Evolutionary conservation across 2,888 invertebrate genomes (phyloP).

Genomic region (Pemphredon lugubris): DNA sequence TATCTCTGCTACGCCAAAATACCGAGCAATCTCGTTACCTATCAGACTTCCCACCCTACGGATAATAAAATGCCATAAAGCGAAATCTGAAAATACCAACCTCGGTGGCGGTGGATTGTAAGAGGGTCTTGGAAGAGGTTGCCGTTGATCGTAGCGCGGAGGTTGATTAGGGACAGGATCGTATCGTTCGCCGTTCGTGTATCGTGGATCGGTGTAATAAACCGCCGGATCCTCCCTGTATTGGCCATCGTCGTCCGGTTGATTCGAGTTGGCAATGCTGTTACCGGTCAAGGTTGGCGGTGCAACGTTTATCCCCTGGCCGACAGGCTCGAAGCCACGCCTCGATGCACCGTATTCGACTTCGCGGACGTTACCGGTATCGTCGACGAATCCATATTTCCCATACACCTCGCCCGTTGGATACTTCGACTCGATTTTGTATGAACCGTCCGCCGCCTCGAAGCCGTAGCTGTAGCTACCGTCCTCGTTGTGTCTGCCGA

Average conservation of each 20-base stretch:
- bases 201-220: conserved; percentile 88
- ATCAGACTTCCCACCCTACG: too few species aligned
- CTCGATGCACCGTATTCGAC: conserved; percentile 93
- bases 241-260: conserved; percentile 91
- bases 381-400: conserved; percentile 95
- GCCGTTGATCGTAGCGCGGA: conserved; percentile 69
- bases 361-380: conserved; percentile 88
- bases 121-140: conserved; percentile 62
- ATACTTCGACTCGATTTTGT: conserved; percentile 94
- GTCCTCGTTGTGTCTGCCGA: conserved; percentile 91
- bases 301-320: conserved; percentile 89
- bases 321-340: conserved; percentile 91
- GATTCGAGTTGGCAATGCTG: conserved; percentile 81
- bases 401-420: conserved; percentile 92
- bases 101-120: conserved; percentile 51
- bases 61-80: too few species aligned
- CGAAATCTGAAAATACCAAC: too few species aligned
- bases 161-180: conserved; percentile 74
- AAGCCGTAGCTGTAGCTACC: conserved; percentile 95
- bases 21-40: too few species aligned
- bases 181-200: conserved; percentile 81
- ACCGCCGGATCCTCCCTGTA: conserved; percentile 92
- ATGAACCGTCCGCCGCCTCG: conserved; percentile 92
- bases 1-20: too few species aligned
- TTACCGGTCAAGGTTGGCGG: conserved; percentile 87